Evolutionary conservation across 2,113 vertebrate genomes (phyloP), one percentile per base, ranked within the genome.

Genomic region (Nesospiza acunhae): DNA sequence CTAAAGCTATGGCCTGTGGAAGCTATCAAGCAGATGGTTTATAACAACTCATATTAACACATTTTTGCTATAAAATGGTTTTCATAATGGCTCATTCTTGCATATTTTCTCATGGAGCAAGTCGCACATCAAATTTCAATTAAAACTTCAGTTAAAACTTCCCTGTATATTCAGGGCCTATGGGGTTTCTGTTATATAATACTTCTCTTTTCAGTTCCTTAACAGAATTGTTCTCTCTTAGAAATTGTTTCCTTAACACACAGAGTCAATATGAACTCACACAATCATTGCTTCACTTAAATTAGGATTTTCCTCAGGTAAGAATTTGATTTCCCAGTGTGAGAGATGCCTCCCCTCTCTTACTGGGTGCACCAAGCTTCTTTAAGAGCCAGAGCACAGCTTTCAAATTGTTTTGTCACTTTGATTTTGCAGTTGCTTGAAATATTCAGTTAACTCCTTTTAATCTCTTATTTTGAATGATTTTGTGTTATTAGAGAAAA

Each of bases 401-500:
- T 75, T 39, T 67, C 63, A 33, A 68, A 28, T 14, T 53, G 20
- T 42, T 86, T 89, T 41, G 8, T 47, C 26, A 20, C 53, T 89
- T 79, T 3, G 8, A 14, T 58, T 87, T 88, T 80, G 28, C 22
- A 44, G 19, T 41, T 69, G 46, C 19, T 68, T 56, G n/a, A 70
- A 91, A 63, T 62, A 73, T 1, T 94, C 37, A 20, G 39, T 91
- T 81, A 56, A 26, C 37, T 94, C 20, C 46, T 90, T 68, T 84
- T 75, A 91, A 90, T 33, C 47, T 47, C 20, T 89, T 90, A 21
- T 95, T 96, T 89, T 87, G 18, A 81, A 59, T 82, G 44, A 60
- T 23, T 41, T 84, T 33, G 4, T 94, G 64, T 74, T 92, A 87
- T 84, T 96, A 84, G 90, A 88, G 84, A 86, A 93, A 90, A 87